Evolutionary conservation across 2,888 invertebrate genomes (phyloP).

Genomic region (Andricus curvator): DNA sequence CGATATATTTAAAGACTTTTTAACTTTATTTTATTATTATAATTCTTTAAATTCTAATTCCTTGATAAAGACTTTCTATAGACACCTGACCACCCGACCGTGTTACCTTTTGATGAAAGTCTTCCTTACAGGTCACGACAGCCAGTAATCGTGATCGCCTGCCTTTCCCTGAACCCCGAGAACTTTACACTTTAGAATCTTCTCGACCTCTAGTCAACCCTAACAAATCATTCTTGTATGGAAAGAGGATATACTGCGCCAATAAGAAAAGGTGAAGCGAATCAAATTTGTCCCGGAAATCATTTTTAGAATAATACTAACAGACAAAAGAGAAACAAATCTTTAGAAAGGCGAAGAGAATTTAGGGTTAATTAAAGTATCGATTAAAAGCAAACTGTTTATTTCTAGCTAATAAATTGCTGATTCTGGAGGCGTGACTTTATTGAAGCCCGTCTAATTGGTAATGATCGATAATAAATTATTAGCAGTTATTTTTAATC

Average conservation of each 20-base stretch:
- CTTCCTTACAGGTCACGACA: conserved; percentile 1
- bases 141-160: background rate
- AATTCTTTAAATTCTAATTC: background rate
- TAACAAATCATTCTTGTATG: background rate
- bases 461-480: background rate
- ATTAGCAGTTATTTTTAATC: background rate
- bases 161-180: background rate
- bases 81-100: background rate
- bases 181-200: background rate
- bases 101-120: conserved; percentile 4
- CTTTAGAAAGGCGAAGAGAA: background rate
- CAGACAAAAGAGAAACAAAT: background rate
- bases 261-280: background rate
- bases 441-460: background rate
- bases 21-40: background rate
- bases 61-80: background rate
- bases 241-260: background rate
- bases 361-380: background rate
- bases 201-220: background rate
- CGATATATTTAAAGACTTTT: too few species aligned
- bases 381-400: background rate
- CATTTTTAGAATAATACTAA: background rate
- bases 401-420: background rate
- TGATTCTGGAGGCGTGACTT: background rate
- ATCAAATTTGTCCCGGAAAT: background rate